Conservation (phyloP, 2,113 vertebrate genomes). For the Azemiops feae region DNA sequence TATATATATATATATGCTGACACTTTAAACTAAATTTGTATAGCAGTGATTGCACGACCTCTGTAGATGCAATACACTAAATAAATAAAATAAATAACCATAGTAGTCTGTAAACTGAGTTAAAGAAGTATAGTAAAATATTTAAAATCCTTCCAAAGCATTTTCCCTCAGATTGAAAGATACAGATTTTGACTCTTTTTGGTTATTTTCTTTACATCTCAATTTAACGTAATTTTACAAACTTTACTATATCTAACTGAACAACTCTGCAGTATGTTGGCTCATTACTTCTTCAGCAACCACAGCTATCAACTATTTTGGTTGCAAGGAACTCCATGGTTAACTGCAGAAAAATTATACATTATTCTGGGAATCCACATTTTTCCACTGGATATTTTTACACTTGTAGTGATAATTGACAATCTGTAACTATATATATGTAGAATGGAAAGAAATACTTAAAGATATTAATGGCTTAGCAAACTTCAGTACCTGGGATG, state of each 20-base stretch:
- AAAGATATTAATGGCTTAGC: background rate
- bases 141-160: background rate
- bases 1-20: too few species aligned
- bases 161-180: background rate
- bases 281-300: background rate
- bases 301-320: background rate
- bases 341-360: background rate
- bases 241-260: background rate
- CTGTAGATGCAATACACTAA: too few species aligned
- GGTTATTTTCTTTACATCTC: background rate
- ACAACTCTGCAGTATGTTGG: background rate
- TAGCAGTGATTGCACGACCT: too few species aligned
- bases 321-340: background rate
- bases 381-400: background rate
- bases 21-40: too few species aligned
- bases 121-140: background rate
- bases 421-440: background rate
- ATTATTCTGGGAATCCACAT: too few species aligned
- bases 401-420: background rate
- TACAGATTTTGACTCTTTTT: background rate
- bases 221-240: background rate
- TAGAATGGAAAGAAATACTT: background rate
- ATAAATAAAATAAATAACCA: too few species aligned
- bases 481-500: background rate
- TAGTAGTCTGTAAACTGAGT: background rate